Evolutionary conservation across 1,140 invertebrate species (phyloP), one percentile per base, ranked within the genome.

Genomic region (Drosophila teissieri): DNA sequence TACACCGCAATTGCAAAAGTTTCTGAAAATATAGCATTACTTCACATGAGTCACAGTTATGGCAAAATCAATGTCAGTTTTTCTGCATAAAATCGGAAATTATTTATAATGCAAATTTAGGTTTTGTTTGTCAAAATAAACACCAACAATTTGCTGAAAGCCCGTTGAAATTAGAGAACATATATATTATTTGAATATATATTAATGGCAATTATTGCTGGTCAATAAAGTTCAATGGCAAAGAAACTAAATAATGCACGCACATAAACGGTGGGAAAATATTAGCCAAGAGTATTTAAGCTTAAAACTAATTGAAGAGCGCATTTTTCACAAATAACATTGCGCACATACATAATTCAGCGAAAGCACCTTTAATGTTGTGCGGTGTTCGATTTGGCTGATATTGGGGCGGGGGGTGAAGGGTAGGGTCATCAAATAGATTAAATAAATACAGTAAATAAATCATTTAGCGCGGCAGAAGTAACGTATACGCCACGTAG

Each of bases 381-480:
- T 4, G 24, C 24, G 3, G 24, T 24, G 24, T 24, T 24, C 14
- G 19, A 4, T 55, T 37, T 11, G 14, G 14, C 8, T 1, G n/a
- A 12, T 14, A 54, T 22, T 14, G 3, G 17, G 19, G 12, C 15
- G 1, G 14, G 2, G 17, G 14, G 10, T 14, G 1, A n/a, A n/a
- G n/a, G n/a, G 15, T 1, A 12, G 17, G 63, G 48, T 48, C 72
- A 58, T 76, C 64, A 78, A 86, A 88, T 77, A 83, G 76, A 79
- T 88, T 70, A 89, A 83, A 86, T 88, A 83, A 70, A 80, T 80
- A 73, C 60, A 83, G 52, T 76, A 73, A 83, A 86, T 83, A 83
- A 88, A 88, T 86, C 75, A 86, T 88, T 86, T 86, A 62, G 70
- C 80, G 48, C 52, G 42, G 27, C 42, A 1, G 7, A 34, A 56